Evolutionary conservation across 1,140 invertebrate species (phyloP).

Genomic region (Temnothorax longispinosus): DNA sequence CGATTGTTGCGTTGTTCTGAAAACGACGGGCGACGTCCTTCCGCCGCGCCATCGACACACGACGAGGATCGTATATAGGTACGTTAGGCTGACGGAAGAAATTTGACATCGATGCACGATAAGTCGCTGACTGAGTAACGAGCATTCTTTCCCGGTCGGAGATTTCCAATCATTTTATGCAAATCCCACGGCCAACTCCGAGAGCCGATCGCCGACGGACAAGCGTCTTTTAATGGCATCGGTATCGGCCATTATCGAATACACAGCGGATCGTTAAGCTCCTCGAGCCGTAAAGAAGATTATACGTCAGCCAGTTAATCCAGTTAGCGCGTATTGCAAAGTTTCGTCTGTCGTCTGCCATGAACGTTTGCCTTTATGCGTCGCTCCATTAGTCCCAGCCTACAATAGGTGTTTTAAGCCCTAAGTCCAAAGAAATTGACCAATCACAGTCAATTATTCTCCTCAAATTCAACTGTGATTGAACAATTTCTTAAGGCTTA

Average conservation of each 20-base stretch:
- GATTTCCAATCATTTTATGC: constrained; percentile 61
- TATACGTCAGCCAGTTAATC: constrained; percentile 61
- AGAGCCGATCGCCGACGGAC: not conserved
- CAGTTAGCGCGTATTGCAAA: constrained; percentile 39
- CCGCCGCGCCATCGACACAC: not conserved
- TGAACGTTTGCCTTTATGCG: constrained; percentile 12
- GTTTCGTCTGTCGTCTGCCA: not conserved
- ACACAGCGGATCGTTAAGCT: constrained; percentile 64
- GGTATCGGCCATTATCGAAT: constrained; percentile 64
- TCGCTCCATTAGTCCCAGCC: not conserved
- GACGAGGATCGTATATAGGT: not conserved
- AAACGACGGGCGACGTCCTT: not conserved
- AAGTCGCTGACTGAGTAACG: constrained; percentile 22
- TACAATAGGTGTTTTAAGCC: too few species aligned
- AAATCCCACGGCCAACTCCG: constrained; percentile 37
- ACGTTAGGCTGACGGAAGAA: constrained; percentile 26
- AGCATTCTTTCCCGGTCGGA: constrained; percentile 6
- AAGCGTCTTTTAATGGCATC: constrained; percentile 57
- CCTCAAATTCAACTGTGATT: too few species aligned
- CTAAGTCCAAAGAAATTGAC: too few species aligned
- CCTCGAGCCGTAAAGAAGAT: constrained; percentile 59
- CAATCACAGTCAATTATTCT: too few species aligned
- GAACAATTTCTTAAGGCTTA: too few species aligned
- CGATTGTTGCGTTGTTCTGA: not conserved
- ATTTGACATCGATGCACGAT: constrained; percentile 32